These are phyloP conservation scores for Hyla sarda DNA, from an alignment of 2,113 vertebrate species.

Conservation along the genomic window DNA sequence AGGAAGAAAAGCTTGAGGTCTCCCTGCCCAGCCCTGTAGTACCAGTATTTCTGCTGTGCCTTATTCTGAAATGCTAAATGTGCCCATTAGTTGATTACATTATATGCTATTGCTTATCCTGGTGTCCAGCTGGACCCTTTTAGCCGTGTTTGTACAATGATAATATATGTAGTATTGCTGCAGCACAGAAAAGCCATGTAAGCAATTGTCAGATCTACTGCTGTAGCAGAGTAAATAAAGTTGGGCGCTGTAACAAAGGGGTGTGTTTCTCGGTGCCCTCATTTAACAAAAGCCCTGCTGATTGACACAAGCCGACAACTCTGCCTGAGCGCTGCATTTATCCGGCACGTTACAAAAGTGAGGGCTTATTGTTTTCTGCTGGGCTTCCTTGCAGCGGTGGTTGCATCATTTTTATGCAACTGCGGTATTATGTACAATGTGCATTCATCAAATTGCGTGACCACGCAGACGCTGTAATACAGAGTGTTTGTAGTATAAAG, in stretches of 20 bases:
- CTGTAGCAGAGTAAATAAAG: slow-evolving; percentile 41
- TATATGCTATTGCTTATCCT: slow-evolving; percentile 47
- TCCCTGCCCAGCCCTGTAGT: not conserved
- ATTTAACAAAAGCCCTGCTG: slow-evolving; percentile 49
- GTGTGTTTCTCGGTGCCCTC: slow-evolving; percentile 39
- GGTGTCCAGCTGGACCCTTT: slow-evolving; percentile 49
- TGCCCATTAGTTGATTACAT: slow-evolving; percentile 58
- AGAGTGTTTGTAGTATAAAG: no score
- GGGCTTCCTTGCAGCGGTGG: not conserved
- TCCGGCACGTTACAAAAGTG: slow-evolving; percentile 41
- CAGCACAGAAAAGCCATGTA: slow-evolving; percentile 46
- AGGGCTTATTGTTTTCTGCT: slow-evolving; percentile 17
- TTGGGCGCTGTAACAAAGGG: slow-evolving; percentile 31
- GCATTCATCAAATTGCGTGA: not conserved
- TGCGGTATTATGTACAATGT: not conserved
- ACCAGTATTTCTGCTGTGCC: not conserved
- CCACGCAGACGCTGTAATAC: no score
- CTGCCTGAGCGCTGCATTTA: slow-evolving; percentile 33
- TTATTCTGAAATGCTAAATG: slow-evolving; percentile 35
- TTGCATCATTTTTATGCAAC: slow-evolving; percentile 31
- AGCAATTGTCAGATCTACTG: slow-evolving; percentile 40
- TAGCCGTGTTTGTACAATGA: slow-evolving; percentile 53
- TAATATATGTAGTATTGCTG: slow-evolving; percentile 43
- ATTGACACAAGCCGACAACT: slow-evolving; percentile 32
- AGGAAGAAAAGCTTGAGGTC: not conserved